A percentile compares a stretch with the other conserved stretches of the same genome.
Conservation (phyloP, 2,113 vertebrate genomes). For the Dinomys branickii region DNA sequence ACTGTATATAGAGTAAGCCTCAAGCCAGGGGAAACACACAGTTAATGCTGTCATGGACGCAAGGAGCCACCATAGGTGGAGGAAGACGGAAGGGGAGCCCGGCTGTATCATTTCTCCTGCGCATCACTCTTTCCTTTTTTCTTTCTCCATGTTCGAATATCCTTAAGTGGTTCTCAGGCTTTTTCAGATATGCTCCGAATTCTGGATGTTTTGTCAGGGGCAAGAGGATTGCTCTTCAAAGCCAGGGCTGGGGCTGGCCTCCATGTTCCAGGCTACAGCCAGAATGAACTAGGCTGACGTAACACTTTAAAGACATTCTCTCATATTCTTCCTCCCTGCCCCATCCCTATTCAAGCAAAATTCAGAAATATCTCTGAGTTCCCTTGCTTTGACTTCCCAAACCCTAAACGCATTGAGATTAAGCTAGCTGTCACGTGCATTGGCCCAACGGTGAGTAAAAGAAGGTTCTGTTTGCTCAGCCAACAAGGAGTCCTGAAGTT, state of each 20-base stretch:
- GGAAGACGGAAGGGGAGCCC: neutral
- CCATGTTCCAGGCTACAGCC: neutral
- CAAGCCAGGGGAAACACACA: neutral
- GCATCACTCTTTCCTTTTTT: neutral
- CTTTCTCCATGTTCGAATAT: neutral
- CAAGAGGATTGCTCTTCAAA: neutral
- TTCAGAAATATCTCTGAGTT: neutral
- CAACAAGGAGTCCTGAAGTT: neutral
- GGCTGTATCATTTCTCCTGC: neutral
- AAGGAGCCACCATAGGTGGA: neutral
- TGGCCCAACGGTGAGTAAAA: neutral
- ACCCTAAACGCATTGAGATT: neutral
- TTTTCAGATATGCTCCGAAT: neutral
- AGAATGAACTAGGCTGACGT: neutral
- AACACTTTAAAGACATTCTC: neutral
- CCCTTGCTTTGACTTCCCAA: neutral
- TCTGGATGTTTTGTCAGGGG: neutral
- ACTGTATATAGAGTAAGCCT: neutral
- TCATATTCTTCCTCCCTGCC: neutral
- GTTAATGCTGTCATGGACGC: neutral
- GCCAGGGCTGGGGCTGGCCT: neutral
- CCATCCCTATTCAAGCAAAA: neutral
- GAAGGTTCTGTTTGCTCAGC: neutral
- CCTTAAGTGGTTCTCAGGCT: neutral
- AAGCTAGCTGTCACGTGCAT: neutral